phyloP scores from a whole-genome alignment of 1,140 invertebrate genomes.

The Pachypsylla venusta region DNA sequence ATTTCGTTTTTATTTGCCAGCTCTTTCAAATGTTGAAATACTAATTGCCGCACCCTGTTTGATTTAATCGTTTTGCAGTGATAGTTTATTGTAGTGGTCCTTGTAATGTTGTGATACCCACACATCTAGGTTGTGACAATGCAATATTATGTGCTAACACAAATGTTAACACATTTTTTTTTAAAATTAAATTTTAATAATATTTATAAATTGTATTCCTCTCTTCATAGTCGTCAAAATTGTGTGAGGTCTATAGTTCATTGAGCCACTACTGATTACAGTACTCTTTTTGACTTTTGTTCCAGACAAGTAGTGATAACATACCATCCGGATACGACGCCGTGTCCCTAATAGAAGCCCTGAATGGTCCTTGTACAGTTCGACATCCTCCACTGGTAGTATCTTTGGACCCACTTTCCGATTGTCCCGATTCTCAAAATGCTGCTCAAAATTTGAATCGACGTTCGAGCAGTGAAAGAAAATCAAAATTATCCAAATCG shows the following conservation, averaged over 20 bases:
- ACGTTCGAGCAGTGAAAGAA: too few species aligned
- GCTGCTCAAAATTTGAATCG: constrained; percentile 51
- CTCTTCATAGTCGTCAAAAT: not conserved
- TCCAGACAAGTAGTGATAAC: constrained; percentile 43
- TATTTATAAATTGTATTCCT: not conserved
- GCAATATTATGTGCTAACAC: too few species aligned
- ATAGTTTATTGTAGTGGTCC: too few species aligned
- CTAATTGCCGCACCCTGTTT: too few species aligned
- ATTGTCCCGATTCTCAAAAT: constrained; percentile 42
- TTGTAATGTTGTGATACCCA: too few species aligned
- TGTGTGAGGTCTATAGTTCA: not conserved
- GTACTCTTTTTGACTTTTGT: not conserved
- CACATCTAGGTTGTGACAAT: too few species aligned
- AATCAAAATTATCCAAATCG: too few species aligned
- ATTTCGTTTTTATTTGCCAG: too few species aligned
- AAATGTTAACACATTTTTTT: not conserved
- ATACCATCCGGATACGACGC: constrained; percentile 88
- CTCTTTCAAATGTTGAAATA: too few species aligned
- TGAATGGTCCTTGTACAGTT: constrained; percentile 77
- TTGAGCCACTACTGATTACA: not conserved
- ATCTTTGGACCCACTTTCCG: constrained; percentile 36
- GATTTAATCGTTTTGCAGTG: too few species aligned
- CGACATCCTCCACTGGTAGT: constrained; percentile 34
- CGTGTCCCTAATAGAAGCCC: constrained; percentile 89
- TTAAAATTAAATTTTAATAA: not conserved